Base-by-base conservation (phyloP, 64 coral and sea anemone genomes). In the Stichodactyla mertensii region DNA sequence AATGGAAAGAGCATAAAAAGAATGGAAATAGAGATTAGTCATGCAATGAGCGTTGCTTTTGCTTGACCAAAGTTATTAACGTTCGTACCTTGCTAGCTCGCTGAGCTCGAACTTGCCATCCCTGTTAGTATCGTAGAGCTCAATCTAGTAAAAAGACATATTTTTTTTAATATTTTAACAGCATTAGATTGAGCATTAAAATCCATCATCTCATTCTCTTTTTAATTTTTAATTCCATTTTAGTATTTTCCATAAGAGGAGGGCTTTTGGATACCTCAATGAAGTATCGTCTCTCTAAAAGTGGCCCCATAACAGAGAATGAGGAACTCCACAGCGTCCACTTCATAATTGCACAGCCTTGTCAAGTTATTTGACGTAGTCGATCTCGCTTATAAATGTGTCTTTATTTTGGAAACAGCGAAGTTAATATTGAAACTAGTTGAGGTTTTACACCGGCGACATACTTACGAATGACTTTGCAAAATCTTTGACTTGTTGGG, bases 21-120 rank as follows among this genome's bases (percentile, higher is more conserved):
- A n/a, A 66, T 66, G 6, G 62, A 66, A 66, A 4, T 14, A 57
- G 14, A 11, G 14, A 9, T 57, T 57, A 11, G 8, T 57, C 8
- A 11, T 57, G 9, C 18, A 15, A 61, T 15, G 18, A 61, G 10
- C 18, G 14, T 5, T 61, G 18, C 10, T 16, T 13, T 61, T 61
- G 14, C 22, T 27, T 28, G 8, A 9, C 8, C 56, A 58, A 15
- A 11, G 6, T 15, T 58, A 9, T 1, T 11, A 74, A 8, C n/a
- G 12, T 52, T 74, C 91, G 52, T 78, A 96, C 94, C 70, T 90
- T 62, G 94, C 55, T 26, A 96, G 69, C 55, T 96, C 94, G 52
- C 80, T 83, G 8, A 96, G 78, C 55, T 92, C 91, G 16, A 96
- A 82, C 84, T 96, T 96, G 16, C 94, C 94, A 20, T 96, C 94